phyloP scores from a whole-genome alignment of 2,888 invertebrate species.

The Drosophila longiperda region DNA sequence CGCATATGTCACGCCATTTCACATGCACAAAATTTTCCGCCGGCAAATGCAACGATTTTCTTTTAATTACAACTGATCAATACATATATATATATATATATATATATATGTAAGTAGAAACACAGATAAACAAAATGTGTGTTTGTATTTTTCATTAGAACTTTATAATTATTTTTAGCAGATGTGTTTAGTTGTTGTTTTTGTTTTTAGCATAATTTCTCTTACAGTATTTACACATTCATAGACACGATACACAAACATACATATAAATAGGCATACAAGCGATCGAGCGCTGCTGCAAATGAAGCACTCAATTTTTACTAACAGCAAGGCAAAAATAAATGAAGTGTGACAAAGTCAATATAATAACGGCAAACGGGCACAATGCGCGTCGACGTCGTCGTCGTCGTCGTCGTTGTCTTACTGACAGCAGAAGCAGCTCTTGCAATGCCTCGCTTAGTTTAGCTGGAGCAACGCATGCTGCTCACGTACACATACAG shows the following conservation, averaged over 20 bases:
- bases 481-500: conserved; percentile 43
- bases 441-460: conserved; percentile 63
- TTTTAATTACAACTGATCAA: background rate
- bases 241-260: background rate
- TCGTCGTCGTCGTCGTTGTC: conserved; percentile 40
- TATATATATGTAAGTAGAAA: background rate
- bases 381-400: conserved; percentile 37
- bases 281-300: background rate
- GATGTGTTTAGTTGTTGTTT: background rate
- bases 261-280: background rate
- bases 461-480: conserved; percentile 68
- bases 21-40: background rate
- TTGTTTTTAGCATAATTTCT: background rate
- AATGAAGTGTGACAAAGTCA: conserved; percentile 59
- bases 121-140: background rate
- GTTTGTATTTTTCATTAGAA: background rate
- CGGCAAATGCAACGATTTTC: background rate
- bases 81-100: background rate
- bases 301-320: conserved; percentile 49
- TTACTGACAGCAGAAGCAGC: conserved; percentile 63
- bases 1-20: background rate
- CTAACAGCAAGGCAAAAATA: conserved; percentile 42
- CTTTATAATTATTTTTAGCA: conserved; percentile 8
- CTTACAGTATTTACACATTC: background rate
- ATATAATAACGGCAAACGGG: conserved; percentile 33